These are phyloP conservation scores for Sciurus vulgaris DNA, from an alignment of 2,797 vertebrate genomes.

Conservation along the genomic window DNA sequence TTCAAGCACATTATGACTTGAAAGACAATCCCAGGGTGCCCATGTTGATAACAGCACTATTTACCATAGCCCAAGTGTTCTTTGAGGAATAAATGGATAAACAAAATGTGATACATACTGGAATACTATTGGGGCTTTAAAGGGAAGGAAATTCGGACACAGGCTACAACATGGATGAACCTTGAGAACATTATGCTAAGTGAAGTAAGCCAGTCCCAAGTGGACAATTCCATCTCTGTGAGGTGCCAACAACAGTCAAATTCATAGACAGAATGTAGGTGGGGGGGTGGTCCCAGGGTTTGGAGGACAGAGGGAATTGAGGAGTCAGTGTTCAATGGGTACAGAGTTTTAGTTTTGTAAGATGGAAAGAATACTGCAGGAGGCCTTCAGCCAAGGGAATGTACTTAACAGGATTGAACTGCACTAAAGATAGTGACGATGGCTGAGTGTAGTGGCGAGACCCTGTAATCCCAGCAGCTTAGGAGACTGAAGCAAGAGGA, in stretches of 20 bases:
- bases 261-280: not conserved
- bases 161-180: rapidly evolving
- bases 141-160: not conserved
- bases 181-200: not conserved
- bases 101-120: not conserved
- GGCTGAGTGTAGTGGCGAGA: too few relatives aligned
- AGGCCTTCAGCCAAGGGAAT: not conserved
- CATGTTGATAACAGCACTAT: not conserved
- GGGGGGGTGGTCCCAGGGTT: too few relatives aligned
- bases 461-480: too few relatives aligned
- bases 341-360: not conserved
- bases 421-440: not conserved
- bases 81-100: not conserved
- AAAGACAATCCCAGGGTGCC: not conserved
- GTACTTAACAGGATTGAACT: not conserved
- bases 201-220: not conserved
- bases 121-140: not conserved
- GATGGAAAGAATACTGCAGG: not conserved
- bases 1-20: not conserved
- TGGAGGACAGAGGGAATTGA: rapidly evolving
- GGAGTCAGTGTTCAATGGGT: not conserved
- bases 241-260: not conserved
- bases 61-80: not conserved
- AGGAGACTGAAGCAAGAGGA: too few relatives aligned
- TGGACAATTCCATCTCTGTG: not conserved